These are phyloP conservation scores for Hippopotamus amphibius DNA, from an alignment of 2,113 vertebrate species.

Conservation along the genomic window DNA sequence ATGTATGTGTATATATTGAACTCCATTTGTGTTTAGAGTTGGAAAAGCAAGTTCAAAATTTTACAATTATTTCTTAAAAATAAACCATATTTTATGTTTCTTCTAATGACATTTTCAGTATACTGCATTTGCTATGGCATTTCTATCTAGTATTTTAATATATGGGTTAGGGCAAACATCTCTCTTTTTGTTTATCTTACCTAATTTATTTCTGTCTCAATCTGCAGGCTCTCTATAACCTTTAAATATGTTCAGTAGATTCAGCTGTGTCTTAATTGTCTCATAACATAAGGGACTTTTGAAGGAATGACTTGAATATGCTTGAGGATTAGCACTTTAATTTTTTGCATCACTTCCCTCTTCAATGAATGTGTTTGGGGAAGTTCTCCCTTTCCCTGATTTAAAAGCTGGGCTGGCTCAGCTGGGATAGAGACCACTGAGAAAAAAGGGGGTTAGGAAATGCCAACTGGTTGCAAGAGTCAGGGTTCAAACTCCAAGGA, in stretches of 20 bases:
- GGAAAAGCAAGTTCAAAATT: neutral
- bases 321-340: neutral
- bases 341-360: neutral
- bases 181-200: neutral
- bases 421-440: neutral
- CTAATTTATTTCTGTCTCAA: constrained; percentile 9
- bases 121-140: neutral
- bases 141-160: constrained; percentile 6
- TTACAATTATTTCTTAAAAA: neutral
- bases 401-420: neutral
- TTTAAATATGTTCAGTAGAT: constrained; percentile 22
- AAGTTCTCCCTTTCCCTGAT: neutral
- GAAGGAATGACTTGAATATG: neutral
- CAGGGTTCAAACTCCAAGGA: neutral
- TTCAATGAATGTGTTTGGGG: neutral
- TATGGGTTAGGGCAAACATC: constrained; percentile 25
- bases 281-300: constrained; percentile 2
- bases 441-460: neutral
- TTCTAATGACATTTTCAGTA: neutral
- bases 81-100: neutral
- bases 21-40: neutral
- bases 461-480: neutral
- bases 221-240: neutral
- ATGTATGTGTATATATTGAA: neutral
- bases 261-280: neutral